Conservation (phyloP, 1,140 invertebrate species). For the Drosophila ananassae region DNA sequence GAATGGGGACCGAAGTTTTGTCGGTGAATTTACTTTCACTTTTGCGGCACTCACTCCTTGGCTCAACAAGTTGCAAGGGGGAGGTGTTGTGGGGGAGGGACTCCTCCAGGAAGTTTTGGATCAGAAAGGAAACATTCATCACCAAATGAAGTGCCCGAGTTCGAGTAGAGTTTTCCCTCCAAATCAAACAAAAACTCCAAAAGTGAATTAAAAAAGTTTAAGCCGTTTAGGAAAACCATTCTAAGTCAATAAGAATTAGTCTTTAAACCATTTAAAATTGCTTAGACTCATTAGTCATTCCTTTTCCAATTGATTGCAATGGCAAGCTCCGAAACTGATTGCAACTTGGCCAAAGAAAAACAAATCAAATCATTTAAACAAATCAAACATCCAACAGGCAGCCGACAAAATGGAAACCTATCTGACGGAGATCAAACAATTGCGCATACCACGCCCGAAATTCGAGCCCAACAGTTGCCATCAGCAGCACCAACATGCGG, state of each 20-base stretch:
- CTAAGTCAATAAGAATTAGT: neutral
- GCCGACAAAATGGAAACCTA: slow-evolving; percentile 89
- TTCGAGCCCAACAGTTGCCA: slow-evolving; percentile 89
- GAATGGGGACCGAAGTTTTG: slow-evolving; percentile 12
- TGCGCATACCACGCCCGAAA: slow-evolving; percentile 92
- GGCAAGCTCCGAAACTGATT: slow-evolving; percentile 60
- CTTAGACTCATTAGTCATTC: neutral
- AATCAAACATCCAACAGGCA: slow-evolving; percentile 69
- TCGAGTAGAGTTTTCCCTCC: neutral
- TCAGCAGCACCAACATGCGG: slow-evolving; percentile 86
- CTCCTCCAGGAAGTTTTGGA: slow-evolving; percentile 23
- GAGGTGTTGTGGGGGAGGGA: neutral
- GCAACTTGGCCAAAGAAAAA: slow-evolving; percentile 71
- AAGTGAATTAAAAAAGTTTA: slow-evolving; percentile 1
- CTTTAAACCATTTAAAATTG: neutral
- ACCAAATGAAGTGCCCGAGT: slow-evolving; percentile 8
- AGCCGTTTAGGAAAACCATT: neutral
- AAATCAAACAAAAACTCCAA: slow-evolving; percentile 5
- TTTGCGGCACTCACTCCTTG: slow-evolving; percentile 40
- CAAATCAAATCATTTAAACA: slow-evolving; percentile 74
- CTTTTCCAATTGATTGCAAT: slow-evolving; percentile 21
- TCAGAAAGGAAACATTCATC: slow-evolving; percentile 15
- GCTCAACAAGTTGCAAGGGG: slow-evolving; percentile 34
- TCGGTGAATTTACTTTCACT: slow-evolving; percentile 69
- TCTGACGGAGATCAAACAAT: slow-evolving; percentile 91